Base-by-base conservation (phyloP, 2,888 invertebrate genomes). In the Oscheius sp. region DNA sequence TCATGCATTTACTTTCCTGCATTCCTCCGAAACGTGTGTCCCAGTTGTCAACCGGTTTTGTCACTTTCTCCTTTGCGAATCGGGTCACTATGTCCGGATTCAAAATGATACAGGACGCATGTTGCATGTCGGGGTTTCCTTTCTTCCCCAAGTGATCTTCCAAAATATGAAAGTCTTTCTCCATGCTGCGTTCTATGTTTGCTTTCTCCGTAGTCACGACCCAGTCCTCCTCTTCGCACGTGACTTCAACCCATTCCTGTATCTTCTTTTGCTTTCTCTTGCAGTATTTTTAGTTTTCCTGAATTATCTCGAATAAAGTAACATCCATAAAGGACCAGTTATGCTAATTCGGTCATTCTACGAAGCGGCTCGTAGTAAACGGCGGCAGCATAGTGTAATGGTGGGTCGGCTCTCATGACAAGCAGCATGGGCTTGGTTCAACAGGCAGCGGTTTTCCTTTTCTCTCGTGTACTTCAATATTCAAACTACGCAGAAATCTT, bases 201-300 rank as follows among this genome's bases (percentile, higher is more conserved):
- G 66, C 66, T 49, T 66, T 66, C 66, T 29, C 52, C 66, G 66
- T 66, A 66, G 66, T 66, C 66, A 66, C 66, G 66, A 66, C 52
- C 29, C 66, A 49, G 49, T 49, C 49, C 49, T 49, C 49, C 49
- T 49, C 49, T 46, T 23, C 63, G 27, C 66, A 66, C 49, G 49
- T 66, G 66, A 66, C 66, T 66, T 29, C 52, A 49, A 66, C 52
- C 16, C 52, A n/a, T 52, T 66, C 52, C 49, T 52, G 66, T 49
- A 52, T 25, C 18, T 66, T 66, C n/a, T 46, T n/a, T 23, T 52
- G 46, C 66, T 52, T 16, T 2, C 13, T 29, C 49, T 52, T 27
- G 2, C 12, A 29, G 9, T 35, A 35, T 35, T 6, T 35, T 35
- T 35, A 29, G 41, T 35, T 18, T 58, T 12, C 35, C 41, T 29